These are phyloP conservation scores for Mesaphorura yosii DNA, from an alignment of 1,140 invertebrate species.

Conservation along the genomic window DNA sequence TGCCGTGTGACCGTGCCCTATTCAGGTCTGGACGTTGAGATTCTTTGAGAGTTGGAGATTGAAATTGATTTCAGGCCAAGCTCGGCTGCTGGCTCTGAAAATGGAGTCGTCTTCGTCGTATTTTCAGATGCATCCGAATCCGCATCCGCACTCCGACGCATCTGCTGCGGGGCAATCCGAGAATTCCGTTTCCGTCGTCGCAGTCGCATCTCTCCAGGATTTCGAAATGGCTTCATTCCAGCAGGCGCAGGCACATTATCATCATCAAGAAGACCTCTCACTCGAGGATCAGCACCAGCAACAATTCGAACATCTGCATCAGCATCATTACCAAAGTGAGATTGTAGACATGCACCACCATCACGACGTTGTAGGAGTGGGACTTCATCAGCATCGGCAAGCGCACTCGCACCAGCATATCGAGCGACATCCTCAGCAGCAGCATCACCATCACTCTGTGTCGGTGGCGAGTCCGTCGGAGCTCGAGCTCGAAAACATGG, in stretches of 20 bases:
- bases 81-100: too few species aligned
- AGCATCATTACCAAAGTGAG: neutral
- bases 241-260: conserved; percentile 7
- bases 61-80: too few species aligned
- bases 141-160: conserved; percentile 4
- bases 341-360: neutral
- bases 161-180: neutral
- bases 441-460: conserved; percentile 9
- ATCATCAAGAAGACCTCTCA: conserved; percentile 1
- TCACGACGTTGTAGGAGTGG: too few species aligned
- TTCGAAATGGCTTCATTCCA: too few species aligned
- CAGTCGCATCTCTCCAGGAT: too few species aligned
- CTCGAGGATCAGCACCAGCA: conserved; percentile 4
- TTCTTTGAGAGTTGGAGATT: too few species aligned
- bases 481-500: conserved; percentile 7
- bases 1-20: too few species aligned
- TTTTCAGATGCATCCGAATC: conserved; percentile 20
- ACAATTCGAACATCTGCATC: conserved; percentile 6
- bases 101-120: conserved; percentile 23
- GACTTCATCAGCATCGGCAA: too few species aligned
- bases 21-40: too few species aligned
- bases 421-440: neutral
- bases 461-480: neutral
- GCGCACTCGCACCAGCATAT: too few species aligned
- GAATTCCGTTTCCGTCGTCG: too few species aligned